Base-by-base conservation (phyloP, 2,888 invertebrate genomes). In the Allygus modestus region DNA sequence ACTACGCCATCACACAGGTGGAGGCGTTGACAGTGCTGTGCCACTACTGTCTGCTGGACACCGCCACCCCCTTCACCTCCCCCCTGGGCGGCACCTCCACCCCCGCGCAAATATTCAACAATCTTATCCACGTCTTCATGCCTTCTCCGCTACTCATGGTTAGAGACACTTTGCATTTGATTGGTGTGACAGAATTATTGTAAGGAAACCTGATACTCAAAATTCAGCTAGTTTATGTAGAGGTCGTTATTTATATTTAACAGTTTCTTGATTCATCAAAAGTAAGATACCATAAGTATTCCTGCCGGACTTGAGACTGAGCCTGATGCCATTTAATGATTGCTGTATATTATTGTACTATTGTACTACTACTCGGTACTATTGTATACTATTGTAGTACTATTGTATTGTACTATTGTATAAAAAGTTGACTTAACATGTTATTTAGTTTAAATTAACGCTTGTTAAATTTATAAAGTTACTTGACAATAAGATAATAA, bases 101-200 rank as follows among this genome's bases (percentile, higher is more conserved):
- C 41, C 91, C 94, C 0, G 94, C 94, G 0, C 96, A 96, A 89
- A 93, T 97, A 85, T 93, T 97, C 87, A 95, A 94, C 88, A 96
- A 96, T 89, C 92, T 97, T 54, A 94, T 96, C 81, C 95, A 96
- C 89, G 96, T 95, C 1, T 96, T 97, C 89, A 94, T 95, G 87
- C 94, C 96, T 5, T 92, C 92, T 20, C 93, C 93, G 12, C 89
- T 92, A 9, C 90, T 91, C 26, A 90, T 89, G 83, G 91, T 91
- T 87, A 89, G 88, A 31, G 71, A 41, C 54, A 54, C 11, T 7
- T 46, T 15, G 46, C 46, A 9, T 46, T 11, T 26, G 54, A 54
- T 54, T 20, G 54, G 2, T 54, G n/a, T 54, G 46, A 4, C 54
- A 54, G 12, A 54, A 54, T 54, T 54, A 54, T 54, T 54, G 46